phyloP scores from a whole-genome alignment of 2,113 vertebrate genomes.

The Kryptolebias marmoratus region DNA sequence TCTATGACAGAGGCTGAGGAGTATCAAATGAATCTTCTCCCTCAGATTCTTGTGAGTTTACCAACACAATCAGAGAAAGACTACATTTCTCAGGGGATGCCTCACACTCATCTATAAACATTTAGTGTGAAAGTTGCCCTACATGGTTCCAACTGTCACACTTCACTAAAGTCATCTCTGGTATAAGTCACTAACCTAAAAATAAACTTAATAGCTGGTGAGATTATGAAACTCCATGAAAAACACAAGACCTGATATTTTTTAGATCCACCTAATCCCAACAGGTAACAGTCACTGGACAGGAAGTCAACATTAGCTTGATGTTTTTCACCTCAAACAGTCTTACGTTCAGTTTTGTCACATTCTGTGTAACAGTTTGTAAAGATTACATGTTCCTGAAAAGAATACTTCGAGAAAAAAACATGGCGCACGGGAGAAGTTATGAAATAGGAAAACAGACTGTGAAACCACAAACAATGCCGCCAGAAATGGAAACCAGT shows the following conservation, averaged over 20 bases:
- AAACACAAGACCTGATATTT: not conserved
- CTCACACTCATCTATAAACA: not conserved
- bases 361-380: too few species aligned
- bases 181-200: constrained; percentile 30
- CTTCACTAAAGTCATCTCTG: constrained; percentile 4
- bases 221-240: not conserved
- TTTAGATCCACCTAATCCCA: constrained; percentile 3
- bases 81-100: not conserved
- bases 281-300: not conserved
- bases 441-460: not conserved
- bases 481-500: not conserved
- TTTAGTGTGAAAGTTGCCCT: constrained; percentile 2
- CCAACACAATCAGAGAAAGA: constrained; percentile 7
- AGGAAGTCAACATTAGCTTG: not conserved
- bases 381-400: not conserved
- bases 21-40: constrained; percentile 38
- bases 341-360: not conserved
- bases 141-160: not conserved
- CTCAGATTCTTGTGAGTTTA: constrained; percentile 16
- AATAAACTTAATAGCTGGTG: not conserved
- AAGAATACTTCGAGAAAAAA: not conserved
- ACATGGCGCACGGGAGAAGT: not conserved
- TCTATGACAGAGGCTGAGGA: constrained; percentile 21
- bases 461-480: not conserved
- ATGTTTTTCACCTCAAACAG: not conserved